A percentile compares a stretch with the other conserved stretches of the same genome.
These are phyloP conservation scores for Climacteris rufus DNA, from an alignment of 2,113 vertebrate genomes.

Conservation along the genomic window DNA sequence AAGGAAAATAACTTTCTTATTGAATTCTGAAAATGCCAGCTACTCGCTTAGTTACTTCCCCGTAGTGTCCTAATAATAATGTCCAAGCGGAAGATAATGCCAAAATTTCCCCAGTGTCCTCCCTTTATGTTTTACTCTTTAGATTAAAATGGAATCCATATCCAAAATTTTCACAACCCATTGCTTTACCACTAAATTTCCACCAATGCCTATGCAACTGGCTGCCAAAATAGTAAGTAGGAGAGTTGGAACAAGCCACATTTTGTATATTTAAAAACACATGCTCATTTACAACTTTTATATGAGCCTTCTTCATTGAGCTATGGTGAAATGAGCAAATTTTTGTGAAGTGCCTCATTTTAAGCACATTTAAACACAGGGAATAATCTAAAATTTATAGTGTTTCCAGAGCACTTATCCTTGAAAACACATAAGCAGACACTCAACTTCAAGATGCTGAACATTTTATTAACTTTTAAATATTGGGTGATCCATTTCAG, in stretches of 20 bases:
- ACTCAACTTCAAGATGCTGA: not conserved
- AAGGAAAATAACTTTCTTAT: not conserved
- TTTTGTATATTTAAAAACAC: not conserved
- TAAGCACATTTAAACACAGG: not conserved
- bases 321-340: not conserved
- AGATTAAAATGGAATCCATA: not conserved
- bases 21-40: not conserved
- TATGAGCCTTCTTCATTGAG: not conserved
- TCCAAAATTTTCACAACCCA: not conserved
- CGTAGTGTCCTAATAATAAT: not conserved
- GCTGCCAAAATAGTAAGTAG: not conserved
- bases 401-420: not conserved
- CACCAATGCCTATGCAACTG: not conserved
- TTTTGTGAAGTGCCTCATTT: not conserved
- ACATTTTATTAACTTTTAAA: not conserved
- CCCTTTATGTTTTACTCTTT: not conserved
- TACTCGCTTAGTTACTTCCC: not conserved
- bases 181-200: not conserved
- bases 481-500: not conserved
- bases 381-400: not conserved
- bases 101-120: not conserved
- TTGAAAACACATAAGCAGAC: not conserved
- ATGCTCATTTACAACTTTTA: not conserved
- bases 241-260: not conserved
- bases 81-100: not conserved